These are phyloP conservation scores for Danionella cerebrum DNA, from an alignment of 2,113 vertebrate genomes.

Conservation along the genomic window DNA sequence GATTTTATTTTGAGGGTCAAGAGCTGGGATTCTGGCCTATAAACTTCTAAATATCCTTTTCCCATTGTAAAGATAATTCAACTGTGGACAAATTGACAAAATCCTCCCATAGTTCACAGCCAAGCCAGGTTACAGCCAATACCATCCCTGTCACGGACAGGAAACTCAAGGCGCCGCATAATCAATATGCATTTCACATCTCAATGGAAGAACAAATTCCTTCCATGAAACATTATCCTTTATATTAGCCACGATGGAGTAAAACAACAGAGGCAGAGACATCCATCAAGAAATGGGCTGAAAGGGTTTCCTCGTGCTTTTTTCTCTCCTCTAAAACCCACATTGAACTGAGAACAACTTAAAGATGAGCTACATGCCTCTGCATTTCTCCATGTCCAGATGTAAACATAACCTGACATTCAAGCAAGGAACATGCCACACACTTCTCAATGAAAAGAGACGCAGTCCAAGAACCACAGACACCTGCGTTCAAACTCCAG, in stretches of 20 bases:
- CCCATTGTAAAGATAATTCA: conserved; percentile 40
- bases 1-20: conserved; percentile 24
- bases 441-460: conserved; percentile 33
- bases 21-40: conserved; percentile 18
- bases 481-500: conserved; percentile 27
- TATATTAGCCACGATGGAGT: conserved; percentile 42
- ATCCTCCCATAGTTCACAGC: conserved; percentile 25
- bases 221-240: conserved; percentile 47
- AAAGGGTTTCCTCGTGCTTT: conserved; percentile 28
- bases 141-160: conserved; percentile 42
- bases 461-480: conserved; percentile 30
- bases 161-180: conserved; percentile 42
- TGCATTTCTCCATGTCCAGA: conserved; percentile 15
- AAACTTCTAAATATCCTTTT: conserved; percentile 26
- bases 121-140: conserved; percentile 33
- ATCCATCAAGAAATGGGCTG: conserved; percentile 35
- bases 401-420: conserved; percentile 19
- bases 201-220: conserved; percentile 45
- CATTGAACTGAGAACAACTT: conserved; percentile 17
- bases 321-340: conserved; percentile 20
- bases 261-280: conserved; percentile 36
- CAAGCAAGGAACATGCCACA: conserved; percentile 17
- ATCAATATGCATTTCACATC: conserved; percentile 49
- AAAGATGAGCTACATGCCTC: conserved; percentile 27
- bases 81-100: conserved; percentile 36